These are phyloP conservation scores for Turritopsis rubra DNA, from an alignment of 30 jellyfish, hydroid and myxozoan species.

Conservation along the genomic window DNA sequence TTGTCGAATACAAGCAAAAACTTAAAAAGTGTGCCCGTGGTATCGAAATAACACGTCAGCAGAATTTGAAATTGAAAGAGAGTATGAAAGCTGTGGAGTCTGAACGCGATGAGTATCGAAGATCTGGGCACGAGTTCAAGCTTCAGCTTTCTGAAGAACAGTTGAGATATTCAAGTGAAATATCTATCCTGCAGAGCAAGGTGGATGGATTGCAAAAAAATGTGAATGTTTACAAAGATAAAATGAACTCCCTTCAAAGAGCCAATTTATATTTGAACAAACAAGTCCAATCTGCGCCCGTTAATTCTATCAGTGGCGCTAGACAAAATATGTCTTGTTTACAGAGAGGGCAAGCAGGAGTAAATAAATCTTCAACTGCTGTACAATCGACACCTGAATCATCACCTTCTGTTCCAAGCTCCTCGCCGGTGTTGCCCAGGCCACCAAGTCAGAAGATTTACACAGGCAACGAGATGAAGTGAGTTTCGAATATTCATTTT, in stretches of 20 bases:
- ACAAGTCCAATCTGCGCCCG: background rate
- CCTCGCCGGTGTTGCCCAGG: background rate
- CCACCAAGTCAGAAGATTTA: background rate
- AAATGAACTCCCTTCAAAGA: background rate
- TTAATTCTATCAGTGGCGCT: background rate
- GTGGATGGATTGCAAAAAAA: background rate
- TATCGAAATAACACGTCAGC: conserved; percentile 6
- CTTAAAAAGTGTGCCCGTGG: conserved; percentile 17
- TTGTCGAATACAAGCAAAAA: conserved; percentile 11
- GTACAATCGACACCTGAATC: background rate
- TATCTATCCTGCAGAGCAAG: background rate
- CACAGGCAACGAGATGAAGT: background rate
- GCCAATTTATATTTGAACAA: background rate
- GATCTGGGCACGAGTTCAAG: background rate
- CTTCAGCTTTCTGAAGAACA: background rate
- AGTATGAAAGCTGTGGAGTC: background rate
- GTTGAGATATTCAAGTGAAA: background rate
- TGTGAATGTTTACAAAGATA: background rate
- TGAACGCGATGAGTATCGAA: conserved; percentile 1
- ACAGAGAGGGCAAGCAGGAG: background rate
- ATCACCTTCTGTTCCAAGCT: background rate
- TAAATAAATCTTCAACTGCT: background rate
- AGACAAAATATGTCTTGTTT: background rate
- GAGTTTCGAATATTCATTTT: background rate
- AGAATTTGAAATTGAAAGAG: conserved; percentile 5